Conservation (phyloP, 2,888 invertebrate genomes). For the Drosophila pullipes region DNA sequence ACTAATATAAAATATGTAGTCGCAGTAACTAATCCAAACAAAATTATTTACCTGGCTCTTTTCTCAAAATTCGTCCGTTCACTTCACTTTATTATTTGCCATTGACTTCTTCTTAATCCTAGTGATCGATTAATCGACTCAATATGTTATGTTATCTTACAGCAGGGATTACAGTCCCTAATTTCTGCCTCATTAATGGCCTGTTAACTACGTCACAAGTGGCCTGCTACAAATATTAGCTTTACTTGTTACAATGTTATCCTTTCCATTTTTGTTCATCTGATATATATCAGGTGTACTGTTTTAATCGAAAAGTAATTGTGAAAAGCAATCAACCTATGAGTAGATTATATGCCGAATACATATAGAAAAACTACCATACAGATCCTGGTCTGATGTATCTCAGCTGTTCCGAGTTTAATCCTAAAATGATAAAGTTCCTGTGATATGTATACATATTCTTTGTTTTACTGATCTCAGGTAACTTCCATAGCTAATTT, state of each 20-base stretch:
- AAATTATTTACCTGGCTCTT: background rate
- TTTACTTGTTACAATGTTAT: background rate
- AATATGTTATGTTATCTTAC: background rate
- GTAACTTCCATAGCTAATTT: background rate
- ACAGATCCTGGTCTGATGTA: background rate
- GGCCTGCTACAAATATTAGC: background rate
- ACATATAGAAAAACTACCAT: no score
- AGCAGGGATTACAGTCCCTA: background rate
- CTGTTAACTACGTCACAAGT: background rate
- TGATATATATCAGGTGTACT: background rate
- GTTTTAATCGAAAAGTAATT: background rate
- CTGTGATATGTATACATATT: background rate
- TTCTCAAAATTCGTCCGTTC: background rate
- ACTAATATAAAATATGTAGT: background rate
- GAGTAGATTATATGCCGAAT: no score
- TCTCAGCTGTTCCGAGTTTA: background rate
- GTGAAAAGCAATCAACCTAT: background rate
- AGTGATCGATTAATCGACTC: background rate
- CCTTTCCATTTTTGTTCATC: background rate
- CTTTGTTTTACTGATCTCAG: slow-evolving; percentile 11
- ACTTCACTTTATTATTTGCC: background rate
- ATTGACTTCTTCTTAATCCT: background rate
- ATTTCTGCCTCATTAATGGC: background rate
- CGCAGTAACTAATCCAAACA: background rate
- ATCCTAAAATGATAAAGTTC: background rate